Evolutionary conservation across 2,888 invertebrate genomes (phyloP), one percentile per base, ranked within the genome.

Genomic region (Marronus borbonicus): DNA sequence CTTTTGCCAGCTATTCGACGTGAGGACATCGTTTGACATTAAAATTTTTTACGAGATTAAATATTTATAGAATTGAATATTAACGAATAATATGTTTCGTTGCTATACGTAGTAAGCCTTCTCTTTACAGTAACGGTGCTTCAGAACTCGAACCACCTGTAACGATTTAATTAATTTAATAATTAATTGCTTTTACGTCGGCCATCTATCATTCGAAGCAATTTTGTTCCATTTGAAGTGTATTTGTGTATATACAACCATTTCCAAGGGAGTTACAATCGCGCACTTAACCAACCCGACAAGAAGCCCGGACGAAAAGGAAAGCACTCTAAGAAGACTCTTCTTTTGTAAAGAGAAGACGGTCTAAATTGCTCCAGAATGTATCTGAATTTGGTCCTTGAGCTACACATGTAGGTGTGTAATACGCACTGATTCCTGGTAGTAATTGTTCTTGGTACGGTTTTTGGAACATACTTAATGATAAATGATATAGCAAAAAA

Each of bases 11-110:
- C 28, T 28, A 49, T 66, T 8, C 36, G 17, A 39, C 44, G 17
- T 72, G 58, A 72, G 55, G 58, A 72, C 72, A 72, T 58, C 72
- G 72, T 72, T 72, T 72, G 72, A 72, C 72, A 72, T 72, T 72
- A 72, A 72, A 20, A 58, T 28, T 72, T 70, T 72, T 58, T 72
- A 55, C 72, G 20, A 20, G 72, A 72, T 72, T 72, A 72, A 58
- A 72, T 58, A 72, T 72, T 72, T 72, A 72, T 72, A 52, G 58
- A 39, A 72, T 58, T 39, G 58, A 36, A 58, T 72, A 72, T 58
- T 58, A 72, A 58, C 52, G 14, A 68, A 68, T 68, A 68, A 68
- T 50, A 8, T 12, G 44, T 44, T 8, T 3, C 8, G 28, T 31
- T n/a, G 28, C 8, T n/a, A 24, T 39, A 66, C 24, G 8, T 55